phyloP scores from a whole-genome alignment of 2,888 invertebrate species.

The Ryuthela nishihirai region DNA sequence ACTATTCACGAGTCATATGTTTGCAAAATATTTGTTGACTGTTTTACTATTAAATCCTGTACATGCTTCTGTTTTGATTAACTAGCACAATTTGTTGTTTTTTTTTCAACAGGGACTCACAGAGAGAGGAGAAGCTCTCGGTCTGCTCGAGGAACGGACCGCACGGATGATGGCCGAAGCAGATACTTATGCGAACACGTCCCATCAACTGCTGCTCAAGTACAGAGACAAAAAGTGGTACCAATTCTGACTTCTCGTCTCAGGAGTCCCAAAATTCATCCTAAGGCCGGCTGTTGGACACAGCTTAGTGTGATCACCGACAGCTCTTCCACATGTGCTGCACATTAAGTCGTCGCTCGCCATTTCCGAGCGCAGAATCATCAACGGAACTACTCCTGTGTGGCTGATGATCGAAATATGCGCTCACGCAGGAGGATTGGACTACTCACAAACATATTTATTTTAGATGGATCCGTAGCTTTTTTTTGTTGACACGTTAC shows the following conservation, averaged over 20 bases:
- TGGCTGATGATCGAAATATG: no score
- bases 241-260: conserved; percentile 79
- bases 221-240: conserved; percentile 99
- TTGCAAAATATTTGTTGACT: no score
- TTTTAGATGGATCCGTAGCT: conserved; percentile 32
- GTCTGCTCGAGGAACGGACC: conserved; percentile 84
- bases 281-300: no score
- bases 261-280: no score
- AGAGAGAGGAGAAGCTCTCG: conserved; percentile 92
- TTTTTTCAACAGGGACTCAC: conserved; percentile 67
- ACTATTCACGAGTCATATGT: no score
- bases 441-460: conserved; percentile 10
- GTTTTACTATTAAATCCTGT: no score
- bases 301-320: no score
- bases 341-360: no score
- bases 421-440: conserved; percentile 19
- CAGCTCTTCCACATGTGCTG: no score
- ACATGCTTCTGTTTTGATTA: conserved; percentile 51
- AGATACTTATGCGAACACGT: conserved; percentile 76
- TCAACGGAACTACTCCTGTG: no score
- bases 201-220: conserved; percentile 92
- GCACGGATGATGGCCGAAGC: conserved; percentile 87
- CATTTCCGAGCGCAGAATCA: no score
- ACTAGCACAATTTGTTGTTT: neutral
- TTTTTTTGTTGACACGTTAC: conserved; percentile 23